Evolutionary conservation across 2,797 vertebrate genomes (phyloP).

Genomic region (Oreortyx pictus): DNA sequence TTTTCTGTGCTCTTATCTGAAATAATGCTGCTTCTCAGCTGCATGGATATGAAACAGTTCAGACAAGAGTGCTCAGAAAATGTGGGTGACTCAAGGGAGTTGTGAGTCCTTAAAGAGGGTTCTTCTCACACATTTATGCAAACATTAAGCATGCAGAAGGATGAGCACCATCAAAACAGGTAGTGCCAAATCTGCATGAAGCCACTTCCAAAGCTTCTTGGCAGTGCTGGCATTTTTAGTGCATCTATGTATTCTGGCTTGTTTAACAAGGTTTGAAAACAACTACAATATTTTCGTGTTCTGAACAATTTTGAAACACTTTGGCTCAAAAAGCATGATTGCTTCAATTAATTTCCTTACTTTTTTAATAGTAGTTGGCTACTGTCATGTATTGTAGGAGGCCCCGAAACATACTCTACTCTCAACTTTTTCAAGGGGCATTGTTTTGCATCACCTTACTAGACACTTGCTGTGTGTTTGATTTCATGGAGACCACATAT

Average conservation of each 20-base stretch:
- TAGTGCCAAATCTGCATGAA: not conserved
- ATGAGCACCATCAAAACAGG: not conserved
- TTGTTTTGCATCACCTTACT: not conserved
- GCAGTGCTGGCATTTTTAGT: not conserved
- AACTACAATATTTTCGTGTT: not conserved
- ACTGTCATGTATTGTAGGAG: not conserved
- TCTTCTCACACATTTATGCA: not conserved
- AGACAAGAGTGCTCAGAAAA: not conserved
- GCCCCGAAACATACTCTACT: not conserved
- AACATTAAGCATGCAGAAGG: not conserved
- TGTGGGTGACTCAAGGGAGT: not conserved
- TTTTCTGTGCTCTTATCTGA: not conserved
- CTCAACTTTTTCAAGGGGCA: fast-evolving
- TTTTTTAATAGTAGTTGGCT: not conserved
- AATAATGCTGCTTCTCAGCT: not conserved
- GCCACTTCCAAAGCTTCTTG: not conserved
- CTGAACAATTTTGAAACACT: not conserved
- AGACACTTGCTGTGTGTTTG: not conserved
- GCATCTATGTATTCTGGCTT: not conserved
- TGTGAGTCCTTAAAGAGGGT: not conserved
- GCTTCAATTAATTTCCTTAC: not conserved
- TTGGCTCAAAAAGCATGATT: not conserved
- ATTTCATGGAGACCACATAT: not conserved
- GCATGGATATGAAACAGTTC: not conserved
- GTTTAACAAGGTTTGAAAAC: not conserved